Evolutionary conservation across 2,888 invertebrate genomes (phyloP), one percentile per base, ranked within the genome.

Genomic region (Arge pagana): DNA sequence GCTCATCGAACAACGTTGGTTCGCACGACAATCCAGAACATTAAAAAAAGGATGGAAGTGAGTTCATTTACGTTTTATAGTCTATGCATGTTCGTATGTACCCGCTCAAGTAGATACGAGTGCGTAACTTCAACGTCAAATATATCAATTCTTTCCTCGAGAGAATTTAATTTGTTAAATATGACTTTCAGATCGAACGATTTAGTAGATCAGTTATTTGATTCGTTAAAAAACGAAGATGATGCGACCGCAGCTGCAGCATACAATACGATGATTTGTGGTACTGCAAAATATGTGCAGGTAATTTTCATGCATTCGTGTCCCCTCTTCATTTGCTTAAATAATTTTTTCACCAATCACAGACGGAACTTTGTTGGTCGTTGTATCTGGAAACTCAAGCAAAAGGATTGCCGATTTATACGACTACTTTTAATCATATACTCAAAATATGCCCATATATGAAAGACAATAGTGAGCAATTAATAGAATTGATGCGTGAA

Each of bases 1-100:
- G 43, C 85, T 86, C 73, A 78, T 87, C 16, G 93, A 93, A 66
- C 92, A 93, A 73, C 81, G 85, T 45, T 92, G 90, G 89, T 93
- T 87, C 71, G 77, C 80, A 37, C 82, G 30, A 45, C 45, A 1
- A 24, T 37, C 76, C 76, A 19, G 71, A 67, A 45, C 41, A 52
- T 3, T 40, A 55, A 23, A 31, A 21, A 11, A 15, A 53, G 64
- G 61, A 0, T 93, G 92, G 93, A 87, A 81, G 89, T 88, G 77
- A 73, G 80, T 73, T 15, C 19, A 11, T 11, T 40, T 36, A 11
- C 11, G 36, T 49, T n/a, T n/a, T n/a, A n/a, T n/a, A n/a, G n/a
- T n/a, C n/a, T n/a, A n/a, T n/a, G n/a, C n/a, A n/a, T n/a, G n/a
- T n/a, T n/a, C n/a, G n/a, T n/a, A n/a, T n/a, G n/a, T n/a, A n/a